Evolutionary conservation across 2,888 invertebrate species (phyloP).

Genomic region (Meteorus colon): DNA sequence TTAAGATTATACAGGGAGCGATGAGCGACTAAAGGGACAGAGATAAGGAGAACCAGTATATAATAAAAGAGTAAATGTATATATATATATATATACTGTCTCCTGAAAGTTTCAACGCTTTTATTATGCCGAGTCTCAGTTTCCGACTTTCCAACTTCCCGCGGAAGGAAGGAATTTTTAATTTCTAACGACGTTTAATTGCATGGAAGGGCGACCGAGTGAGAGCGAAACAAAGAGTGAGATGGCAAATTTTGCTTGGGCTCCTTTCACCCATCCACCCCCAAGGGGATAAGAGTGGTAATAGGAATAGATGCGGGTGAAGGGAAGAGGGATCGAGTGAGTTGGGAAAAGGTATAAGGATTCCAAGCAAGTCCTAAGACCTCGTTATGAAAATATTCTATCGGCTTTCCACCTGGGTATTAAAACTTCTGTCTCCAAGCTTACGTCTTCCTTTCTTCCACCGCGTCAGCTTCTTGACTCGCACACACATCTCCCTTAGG

Average conservation of each 20-base stretch:
- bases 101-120: slow-evolving; percentile 53
- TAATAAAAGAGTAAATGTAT: slow-evolving; percentile 32
- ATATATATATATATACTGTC: slow-evolving; percentile 31
- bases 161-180: slow-evolving; percentile 55
- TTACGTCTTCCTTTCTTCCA: slow-evolving; percentile 36
- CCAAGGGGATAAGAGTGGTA: slow-evolving; percentile 17
- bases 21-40: slow-evolving; percentile 38
- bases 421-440: slow-evolving; percentile 52
- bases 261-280: slow-evolving; percentile 1
- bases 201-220: slow-evolving; percentile 48
- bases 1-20: slow-evolving; percentile 36
- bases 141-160: slow-evolving; percentile 53
- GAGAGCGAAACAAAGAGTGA: background rate
- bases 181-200: slow-evolving; percentile 59
- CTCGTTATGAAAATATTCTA: slow-evolving; percentile 53
- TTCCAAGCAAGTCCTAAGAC: slow-evolving; percentile 41
- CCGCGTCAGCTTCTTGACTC: slow-evolving; percentile 3
- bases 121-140: slow-evolving; percentile 54
- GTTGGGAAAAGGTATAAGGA: slow-evolving; percentile 30
- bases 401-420: slow-evolving; percentile 50
- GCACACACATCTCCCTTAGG: background rate
- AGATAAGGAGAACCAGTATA: slow-evolving; percentile 34
- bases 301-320: slow-evolving; percentile 16
- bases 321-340: background rate
- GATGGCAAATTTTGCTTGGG: slow-evolving; percentile 9